Conservation (phyloP, 1,140 invertebrate species). For the Drosophila willistoni region DNA sequence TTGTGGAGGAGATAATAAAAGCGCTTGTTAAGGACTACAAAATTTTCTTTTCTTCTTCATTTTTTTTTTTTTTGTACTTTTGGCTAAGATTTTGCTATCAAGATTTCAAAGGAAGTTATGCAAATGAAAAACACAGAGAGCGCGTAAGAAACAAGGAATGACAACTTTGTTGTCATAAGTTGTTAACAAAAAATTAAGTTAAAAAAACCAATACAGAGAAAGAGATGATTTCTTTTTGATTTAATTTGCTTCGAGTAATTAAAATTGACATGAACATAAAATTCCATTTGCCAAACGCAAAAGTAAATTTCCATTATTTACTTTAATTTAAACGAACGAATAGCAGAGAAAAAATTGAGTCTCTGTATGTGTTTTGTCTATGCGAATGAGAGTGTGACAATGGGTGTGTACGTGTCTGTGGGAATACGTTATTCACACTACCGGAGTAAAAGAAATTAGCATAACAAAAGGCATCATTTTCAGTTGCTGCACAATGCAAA, state of each 20-base stretch:
- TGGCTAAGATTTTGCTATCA: conserved; percentile 55
- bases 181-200: conserved; percentile 50
- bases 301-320: conserved; percentile 79
- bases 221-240: conserved; percentile 38
- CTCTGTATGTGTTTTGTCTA: conserved; percentile 33
- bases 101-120: conserved; percentile 56
- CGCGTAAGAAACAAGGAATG: conserved; percentile 19
- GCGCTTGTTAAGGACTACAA: conserved; percentile 40
- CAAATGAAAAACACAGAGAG: conserved; percentile 29
- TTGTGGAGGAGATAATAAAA: conserved; percentile 70
- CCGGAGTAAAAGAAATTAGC: conserved; percentile 64
- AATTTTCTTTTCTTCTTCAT: conserved; percentile 37
- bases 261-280: conserved; percentile 48
- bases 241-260: conserved; percentile 66
- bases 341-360: conserved; percentile 25
- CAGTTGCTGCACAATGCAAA: conserved; percentile 71
- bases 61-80: conserved; percentile 52
- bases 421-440: conserved; percentile 32
- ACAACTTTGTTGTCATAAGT: conserved; percentile 60
- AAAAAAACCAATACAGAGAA: conserved; percentile 20
- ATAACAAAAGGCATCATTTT: conserved; percentile 67
- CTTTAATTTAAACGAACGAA: conserved; percentile 64
- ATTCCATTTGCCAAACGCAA: conserved; percentile 53
- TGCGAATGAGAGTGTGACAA: conserved; percentile 6
- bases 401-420: background rate